Conservation (phyloP, 2,113 vertebrate genomes). For the Thunnus thynnus region DNA sequence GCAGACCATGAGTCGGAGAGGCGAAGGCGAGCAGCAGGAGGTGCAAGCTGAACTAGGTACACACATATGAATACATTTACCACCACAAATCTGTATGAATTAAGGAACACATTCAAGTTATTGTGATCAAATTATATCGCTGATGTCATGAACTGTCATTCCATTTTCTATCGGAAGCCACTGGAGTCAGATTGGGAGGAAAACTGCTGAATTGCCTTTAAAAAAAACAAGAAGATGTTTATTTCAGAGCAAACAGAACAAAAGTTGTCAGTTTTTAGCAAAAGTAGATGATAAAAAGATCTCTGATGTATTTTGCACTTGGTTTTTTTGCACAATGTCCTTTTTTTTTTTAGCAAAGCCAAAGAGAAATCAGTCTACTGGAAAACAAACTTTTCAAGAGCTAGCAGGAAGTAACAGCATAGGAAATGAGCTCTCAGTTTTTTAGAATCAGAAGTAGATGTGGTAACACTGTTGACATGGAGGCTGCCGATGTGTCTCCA, state of each 20-base stretch:
- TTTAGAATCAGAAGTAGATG: constrained; percentile 2
- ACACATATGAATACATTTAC: neutral
- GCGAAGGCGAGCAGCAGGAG: constrained; percentile 86
- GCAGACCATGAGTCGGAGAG: constrained; percentile 83
- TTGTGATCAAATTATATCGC: neutral
- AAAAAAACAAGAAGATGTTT: too few species aligned
- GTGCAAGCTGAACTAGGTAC: constrained; percentile 82
- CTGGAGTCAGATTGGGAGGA: too few species aligned
- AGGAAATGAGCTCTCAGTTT: constrained; percentile 10
- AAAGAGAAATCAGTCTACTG: neutral
- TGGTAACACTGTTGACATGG: neutral
- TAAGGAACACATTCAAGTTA: neutral
- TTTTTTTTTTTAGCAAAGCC: neutral
- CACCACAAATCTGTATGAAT: neutral
- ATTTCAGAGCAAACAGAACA: too few species aligned
- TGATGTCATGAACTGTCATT: neutral
- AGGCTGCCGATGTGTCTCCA: constrained; percentile 18
- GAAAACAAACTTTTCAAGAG: constrained; percentile 10
- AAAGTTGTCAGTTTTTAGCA: too few species aligned
- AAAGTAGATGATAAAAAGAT: too few species aligned
- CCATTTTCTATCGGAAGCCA: neutral
- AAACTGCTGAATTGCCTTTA: too few species aligned
- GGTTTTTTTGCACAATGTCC: neutral
- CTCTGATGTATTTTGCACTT: neutral
- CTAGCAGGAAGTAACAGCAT: neutral